Evolutionary conservation across 1,140 invertebrate genomes (phyloP).

Genomic region (Physella acuta): DNA sequence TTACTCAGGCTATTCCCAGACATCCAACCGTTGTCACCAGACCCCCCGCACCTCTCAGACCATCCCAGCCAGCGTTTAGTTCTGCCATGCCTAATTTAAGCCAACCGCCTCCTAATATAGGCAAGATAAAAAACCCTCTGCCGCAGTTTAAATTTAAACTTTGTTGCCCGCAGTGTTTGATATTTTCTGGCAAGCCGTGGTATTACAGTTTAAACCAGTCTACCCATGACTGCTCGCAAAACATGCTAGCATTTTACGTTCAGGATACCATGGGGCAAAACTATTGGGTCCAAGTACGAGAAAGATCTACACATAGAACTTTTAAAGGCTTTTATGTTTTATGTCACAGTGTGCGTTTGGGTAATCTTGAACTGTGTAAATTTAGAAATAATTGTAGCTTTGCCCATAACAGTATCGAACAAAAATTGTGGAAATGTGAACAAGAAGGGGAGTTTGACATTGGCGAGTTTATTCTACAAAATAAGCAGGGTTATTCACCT

Average conservation of each 20-base stretch:
- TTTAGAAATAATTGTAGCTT: slow-evolving; percentile 49
- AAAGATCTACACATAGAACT: slow-evolving; percentile 46
- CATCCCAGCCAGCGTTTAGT: not conserved
- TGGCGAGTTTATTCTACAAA: slow-evolving; percentile 47
- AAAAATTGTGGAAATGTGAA: slow-evolving; percentile 49
- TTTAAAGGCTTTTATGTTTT: slow-evolving; percentile 46
- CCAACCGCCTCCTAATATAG: not conserved
- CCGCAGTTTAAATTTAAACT: slow-evolving; percentile 40
- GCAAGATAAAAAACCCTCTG: slow-evolving; percentile 32
- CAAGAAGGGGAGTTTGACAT: slow-evolving; percentile 50
- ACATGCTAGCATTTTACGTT: slow-evolving; percentile 39
- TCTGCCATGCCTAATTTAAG: not conserved
- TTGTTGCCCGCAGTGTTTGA: slow-evolving; percentile 45
- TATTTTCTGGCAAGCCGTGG: slow-evolving; percentile 30
- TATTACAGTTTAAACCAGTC: slow-evolving; percentile 26
- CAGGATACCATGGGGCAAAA: slow-evolving; percentile 18
- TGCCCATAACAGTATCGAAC: slow-evolving; percentile 52
- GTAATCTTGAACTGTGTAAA: slow-evolving; percentile 33
- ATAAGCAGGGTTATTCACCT: slow-evolving; percentile 25
- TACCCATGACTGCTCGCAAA: slow-evolving; percentile 46
- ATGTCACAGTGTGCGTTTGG: slow-evolving; percentile 41
- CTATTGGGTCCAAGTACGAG: slow-evolving; percentile 43
- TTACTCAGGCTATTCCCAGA: not conserved
- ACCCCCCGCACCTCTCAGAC: not conserved
- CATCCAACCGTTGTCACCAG: too few relatives aligned